A percentile compares a stretch with the other conserved stretches of the same genome.
Conservation (phyloP, 1,140 invertebrate genomes). For the Ceratina japonica region DNA sequence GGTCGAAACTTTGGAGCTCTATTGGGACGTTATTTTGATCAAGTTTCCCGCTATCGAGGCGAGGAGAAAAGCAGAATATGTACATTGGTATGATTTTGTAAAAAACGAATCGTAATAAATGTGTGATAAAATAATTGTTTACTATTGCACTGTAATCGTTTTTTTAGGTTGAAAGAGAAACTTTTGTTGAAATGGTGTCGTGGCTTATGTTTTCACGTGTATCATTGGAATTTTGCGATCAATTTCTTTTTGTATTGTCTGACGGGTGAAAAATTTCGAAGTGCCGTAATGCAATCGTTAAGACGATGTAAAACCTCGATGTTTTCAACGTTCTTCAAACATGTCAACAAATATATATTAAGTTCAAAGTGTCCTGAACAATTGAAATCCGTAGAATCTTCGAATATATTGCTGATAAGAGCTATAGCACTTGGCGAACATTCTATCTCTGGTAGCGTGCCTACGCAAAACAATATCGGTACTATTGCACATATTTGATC, state of each 20-base stretch:
- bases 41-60: conserved; percentile 54
- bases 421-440: conserved; percentile 54
- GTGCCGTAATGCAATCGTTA: conserved; percentile 55
- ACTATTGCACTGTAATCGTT: neutral
- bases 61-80: conserved; percentile 58
- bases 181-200: conserved; percentile 71
- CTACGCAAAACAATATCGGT: conserved; percentile 20
- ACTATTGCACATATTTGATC: conserved; percentile 9
- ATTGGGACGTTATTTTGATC: conserved; percentile 69
- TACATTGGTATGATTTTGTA: conserved; percentile 63
- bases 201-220: conserved; percentile 68
- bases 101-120: neutral
- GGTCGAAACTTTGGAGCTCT: conserved; percentile 73
- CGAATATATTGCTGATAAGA: conserved; percentile 56
- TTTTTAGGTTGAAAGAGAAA: conserved; percentile 69
- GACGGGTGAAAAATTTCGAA: conserved; percentile 66
- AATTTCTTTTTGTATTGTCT: conserved; percentile 73
- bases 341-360: conserved; percentile 44
- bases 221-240: conserved; percentile 71
- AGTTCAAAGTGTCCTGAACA: conserved; percentile 54
- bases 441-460: conserved; percentile 30
- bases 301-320: conserved; percentile 47
- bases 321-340: conserved; percentile 35
- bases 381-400: conserved; percentile 42
- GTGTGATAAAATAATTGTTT: neutral